These are phyloP conservation scores for Microcebus griseorufus DNA, from an alignment of 2,113 vertebrate genomes.

Conservation along the genomic window DNA sequence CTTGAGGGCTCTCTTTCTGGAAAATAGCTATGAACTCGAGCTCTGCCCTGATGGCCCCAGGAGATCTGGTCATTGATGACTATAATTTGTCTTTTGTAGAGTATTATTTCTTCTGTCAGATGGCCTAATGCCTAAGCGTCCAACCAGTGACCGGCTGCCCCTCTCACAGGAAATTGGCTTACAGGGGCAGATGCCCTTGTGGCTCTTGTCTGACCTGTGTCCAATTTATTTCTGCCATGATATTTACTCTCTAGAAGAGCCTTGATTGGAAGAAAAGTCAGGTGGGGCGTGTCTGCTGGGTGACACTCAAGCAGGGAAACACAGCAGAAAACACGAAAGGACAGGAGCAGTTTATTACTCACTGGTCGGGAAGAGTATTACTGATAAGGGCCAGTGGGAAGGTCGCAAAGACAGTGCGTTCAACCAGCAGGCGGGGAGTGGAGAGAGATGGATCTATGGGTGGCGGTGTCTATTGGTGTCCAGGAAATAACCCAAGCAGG, in stretches of 20 bases:
- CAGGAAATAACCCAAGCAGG: background rate
- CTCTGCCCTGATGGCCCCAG: background rate
- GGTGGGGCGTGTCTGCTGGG: background rate
- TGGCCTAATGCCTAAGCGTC: background rate
- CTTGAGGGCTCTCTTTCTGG: background rate
- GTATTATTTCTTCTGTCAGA: background rate
- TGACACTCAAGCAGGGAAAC: background rate
- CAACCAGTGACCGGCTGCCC: background rate
- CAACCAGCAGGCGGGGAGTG: background rate
- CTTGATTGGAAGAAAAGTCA: background rate
- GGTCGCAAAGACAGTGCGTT: background rate
- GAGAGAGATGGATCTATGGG: background rate
- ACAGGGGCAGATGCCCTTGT: background rate
- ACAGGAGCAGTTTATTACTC: background rate
- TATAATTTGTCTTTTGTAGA: background rate
- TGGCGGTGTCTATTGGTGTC: background rate
- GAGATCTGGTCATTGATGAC: background rate
- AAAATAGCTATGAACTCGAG: background rate
- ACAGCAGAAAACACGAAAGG: background rate
- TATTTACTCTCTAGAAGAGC: background rate
- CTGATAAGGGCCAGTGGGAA: background rate
- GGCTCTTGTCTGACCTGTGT: background rate
- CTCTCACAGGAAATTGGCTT: background rate
- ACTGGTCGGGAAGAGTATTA: background rate
- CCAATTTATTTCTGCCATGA: background rate